Percentiles rank a stretch among this genome's conserved stretches.
Conservation (phyloP, 2,797 vertebrate genomes). For the Chaetophractus vellerosus region DNA sequence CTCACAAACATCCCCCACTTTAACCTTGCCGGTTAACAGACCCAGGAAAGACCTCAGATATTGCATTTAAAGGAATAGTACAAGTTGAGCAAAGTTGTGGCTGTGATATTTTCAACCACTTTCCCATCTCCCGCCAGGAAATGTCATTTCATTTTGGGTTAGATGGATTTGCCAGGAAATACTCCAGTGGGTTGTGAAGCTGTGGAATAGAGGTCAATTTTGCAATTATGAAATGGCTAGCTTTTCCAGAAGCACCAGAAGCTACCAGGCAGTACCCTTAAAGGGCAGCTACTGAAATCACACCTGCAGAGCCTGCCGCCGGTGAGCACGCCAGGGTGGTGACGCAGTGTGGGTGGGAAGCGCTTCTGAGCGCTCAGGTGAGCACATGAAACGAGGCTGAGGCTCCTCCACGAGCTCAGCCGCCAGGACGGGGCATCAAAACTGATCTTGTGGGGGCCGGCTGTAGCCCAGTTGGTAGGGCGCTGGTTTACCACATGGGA, state of each 20-base stretch:
- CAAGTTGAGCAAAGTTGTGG: not conserved
- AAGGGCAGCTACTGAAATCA: constrained; percentile 13
- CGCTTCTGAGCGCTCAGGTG: not conserved
- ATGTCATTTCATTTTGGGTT: constrained; percentile 60
- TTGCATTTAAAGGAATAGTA: not conserved
- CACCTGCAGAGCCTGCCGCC: not conserved
- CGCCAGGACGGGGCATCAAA: not conserved
- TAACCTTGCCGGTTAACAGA: not conserved
- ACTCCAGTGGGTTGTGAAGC: not conserved
- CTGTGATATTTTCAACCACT: constrained; percentile 26
- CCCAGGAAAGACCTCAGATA: not conserved
- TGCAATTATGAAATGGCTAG: not conserved
- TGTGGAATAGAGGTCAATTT: constrained; percentile 12
- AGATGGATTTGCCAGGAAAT: constrained; percentile 54
- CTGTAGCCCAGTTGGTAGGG: too few relatives aligned
- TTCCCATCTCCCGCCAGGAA: constrained; percentile 36
- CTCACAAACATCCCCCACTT: fast-evolving
- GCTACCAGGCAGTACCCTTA: not conserved
- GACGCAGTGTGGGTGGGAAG: fast-evolving
- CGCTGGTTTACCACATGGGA: too few relatives aligned
- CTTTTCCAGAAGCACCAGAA: constrained; percentile 42
- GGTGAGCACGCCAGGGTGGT: not conserved
- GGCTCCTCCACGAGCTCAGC: not conserved
- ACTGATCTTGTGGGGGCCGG: not conserved
- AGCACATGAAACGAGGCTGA: not conserved